Evolutionary conservation across 2,888 invertebrate species (phyloP).

Genomic region (Crematogaster levior): DNA sequence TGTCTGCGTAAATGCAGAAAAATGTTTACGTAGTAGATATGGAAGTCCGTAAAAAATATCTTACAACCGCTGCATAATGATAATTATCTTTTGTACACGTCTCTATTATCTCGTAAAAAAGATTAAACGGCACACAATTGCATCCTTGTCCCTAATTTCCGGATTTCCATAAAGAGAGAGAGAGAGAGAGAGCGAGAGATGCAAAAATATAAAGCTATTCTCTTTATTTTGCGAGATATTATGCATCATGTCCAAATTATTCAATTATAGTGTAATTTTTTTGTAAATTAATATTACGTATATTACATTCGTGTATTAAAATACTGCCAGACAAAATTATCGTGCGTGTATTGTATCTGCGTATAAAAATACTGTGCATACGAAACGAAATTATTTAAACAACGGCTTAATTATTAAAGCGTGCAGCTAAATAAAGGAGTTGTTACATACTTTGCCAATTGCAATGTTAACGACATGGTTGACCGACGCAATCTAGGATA

Average conservation of each 20-base stretch:
- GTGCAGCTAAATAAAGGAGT: slow-evolving; percentile 26
- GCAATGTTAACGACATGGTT: slow-evolving; percentile 4
- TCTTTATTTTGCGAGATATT: slow-evolving; percentile 2
- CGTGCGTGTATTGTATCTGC: neutral
- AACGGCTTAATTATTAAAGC: slow-evolving; percentile 11
- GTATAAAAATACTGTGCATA: neutral
- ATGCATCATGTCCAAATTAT: neutral
- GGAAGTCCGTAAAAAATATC: neutral
- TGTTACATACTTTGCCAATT: slow-evolving; percentile 12
- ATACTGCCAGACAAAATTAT: neutral
- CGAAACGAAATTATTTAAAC: slow-evolving; percentile 26
- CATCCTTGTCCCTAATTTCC: slow-evolving; percentile 9
- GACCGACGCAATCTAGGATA: slow-evolving; percentile 19
- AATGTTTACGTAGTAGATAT: slow-evolving; percentile 32
- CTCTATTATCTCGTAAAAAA: neutral
- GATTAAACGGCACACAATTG: neutral
- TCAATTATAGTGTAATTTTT: neutral
- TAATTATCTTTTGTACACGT: neutral
- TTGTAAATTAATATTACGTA: slow-evolving; percentile 18
- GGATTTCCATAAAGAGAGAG: neutral
- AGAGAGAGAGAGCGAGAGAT: neutral
- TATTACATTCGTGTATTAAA: neutral
- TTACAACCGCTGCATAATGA: neutral
- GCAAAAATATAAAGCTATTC: neutral
- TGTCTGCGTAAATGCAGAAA: slow-evolving; percentile 38